Evolutionary conservation across 2,113 vertebrate species (phyloP).

Genomic region (Arothron firmamentum): DNA sequence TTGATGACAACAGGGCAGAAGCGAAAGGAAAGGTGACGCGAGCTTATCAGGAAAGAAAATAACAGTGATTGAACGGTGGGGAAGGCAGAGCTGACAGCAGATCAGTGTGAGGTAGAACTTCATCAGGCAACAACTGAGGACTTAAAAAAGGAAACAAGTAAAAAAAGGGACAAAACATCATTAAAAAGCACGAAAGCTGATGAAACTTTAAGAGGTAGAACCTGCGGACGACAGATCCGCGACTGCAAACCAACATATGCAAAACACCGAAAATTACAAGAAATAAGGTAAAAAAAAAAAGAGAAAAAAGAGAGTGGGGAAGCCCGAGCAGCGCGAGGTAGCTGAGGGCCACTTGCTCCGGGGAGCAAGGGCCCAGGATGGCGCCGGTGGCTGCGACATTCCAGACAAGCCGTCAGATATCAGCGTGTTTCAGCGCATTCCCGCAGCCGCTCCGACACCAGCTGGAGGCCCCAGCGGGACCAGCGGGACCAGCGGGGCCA

Average conservation of each 20-base stretch:
- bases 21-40: constrained; percentile 20
- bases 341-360: too few relatives aligned
- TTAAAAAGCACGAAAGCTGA: constrained; percentile 76
- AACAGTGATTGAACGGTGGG: neutral
- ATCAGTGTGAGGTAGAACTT: constrained; percentile 40
- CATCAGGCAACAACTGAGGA: constrained; percentile 29
- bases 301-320: neutral
- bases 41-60: neutral
- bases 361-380: too few relatives aligned
- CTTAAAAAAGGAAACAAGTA: constrained; percentile 13
- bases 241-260: constrained; percentile 5
- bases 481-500: too few relatives aligned
- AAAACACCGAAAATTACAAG: constrained; percentile 63
- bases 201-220: constrained; percentile 80
- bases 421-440: too few relatives aligned
- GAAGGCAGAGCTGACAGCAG: constrained; percentile 6
- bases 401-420: too few relatives aligned
- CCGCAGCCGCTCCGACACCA: too few relatives aligned
- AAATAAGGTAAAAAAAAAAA: constrained; percentile 32
- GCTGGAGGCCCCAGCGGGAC: too few relatives aligned
- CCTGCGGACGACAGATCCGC: too few relatives aligned
- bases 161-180: constrained; percentile 71
- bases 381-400: too few relatives aligned
- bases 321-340: too few relatives aligned
- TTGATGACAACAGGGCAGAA: constrained; percentile 38